A percentile compares a stretch with the other conserved stretches of the same genome.
Conservation (phyloP, 2,888 invertebrate genomes). For the Esperia sulphurella region DNA sequence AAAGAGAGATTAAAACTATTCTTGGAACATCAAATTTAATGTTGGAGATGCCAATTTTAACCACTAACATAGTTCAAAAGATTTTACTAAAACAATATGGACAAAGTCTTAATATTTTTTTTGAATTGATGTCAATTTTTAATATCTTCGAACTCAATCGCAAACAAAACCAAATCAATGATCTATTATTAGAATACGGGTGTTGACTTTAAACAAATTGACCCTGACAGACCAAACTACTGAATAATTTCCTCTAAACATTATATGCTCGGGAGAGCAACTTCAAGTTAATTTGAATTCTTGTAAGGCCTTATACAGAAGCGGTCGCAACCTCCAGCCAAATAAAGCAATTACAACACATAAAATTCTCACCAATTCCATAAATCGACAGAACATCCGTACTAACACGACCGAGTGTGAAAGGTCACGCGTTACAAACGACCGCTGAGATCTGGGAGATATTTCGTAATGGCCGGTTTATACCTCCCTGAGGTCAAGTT, state of each 20-base stretch:
- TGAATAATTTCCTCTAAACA: too few relatives aligned
- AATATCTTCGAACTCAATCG: not conserved
- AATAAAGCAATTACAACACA: not conserved
- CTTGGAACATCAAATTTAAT: too few relatives aligned
- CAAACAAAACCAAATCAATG: too few relatives aligned
- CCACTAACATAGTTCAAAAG: too few relatives aligned
- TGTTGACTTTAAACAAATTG: too few relatives aligned
- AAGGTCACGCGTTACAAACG: conserved; percentile 11
- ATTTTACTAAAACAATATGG: too few relatives aligned
- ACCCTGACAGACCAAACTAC: too few relatives aligned
- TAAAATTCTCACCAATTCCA: not conserved
- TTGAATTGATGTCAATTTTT: too few relatives aligned
- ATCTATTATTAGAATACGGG: too few relatives aligned
- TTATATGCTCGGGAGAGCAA: not conserved
- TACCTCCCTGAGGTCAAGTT: conserved; percentile 13
- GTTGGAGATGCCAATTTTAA: too few relatives aligned
- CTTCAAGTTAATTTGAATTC: not conserved
- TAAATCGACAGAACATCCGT: conserved; percentile 3
- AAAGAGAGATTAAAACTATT: too few relatives aligned
- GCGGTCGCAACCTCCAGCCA: not conserved
- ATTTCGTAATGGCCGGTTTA: conserved; percentile 11
- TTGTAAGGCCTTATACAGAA: not conserved
- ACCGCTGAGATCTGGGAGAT: conserved; percentile 5
- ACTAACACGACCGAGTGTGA: conserved; percentile 9
- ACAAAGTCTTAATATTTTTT: too few relatives aligned